Evolutionary conservation across 2,888 invertebrate species (phyloP), one percentile per base, ranked within the genome.

Genomic region (Beris morrisii): DNA sequence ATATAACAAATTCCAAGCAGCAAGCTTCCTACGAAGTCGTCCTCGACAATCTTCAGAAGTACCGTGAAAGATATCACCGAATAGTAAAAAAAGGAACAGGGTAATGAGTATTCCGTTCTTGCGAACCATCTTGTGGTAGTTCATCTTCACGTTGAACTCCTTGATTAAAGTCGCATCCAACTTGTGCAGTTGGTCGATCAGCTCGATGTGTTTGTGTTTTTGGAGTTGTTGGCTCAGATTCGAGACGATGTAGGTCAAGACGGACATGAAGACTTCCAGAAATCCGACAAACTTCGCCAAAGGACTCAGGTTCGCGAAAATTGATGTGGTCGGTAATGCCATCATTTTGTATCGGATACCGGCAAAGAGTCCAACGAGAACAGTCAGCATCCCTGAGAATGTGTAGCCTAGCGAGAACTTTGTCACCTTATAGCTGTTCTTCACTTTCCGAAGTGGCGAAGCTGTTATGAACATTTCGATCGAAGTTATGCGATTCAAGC

Each of bases 1-100:
- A 59, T 28, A 46, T 59, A 59, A 28, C 46, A 11, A 44, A 57
- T 32, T 13, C 12, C 57, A 38, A 57, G 43, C 12, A 22, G 4
- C 9, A 32, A 22, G 7, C 15, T 15, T 4, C 13, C 13, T 3
- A 57, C 9, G 13, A 43, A 15, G 11, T 52, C 52, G 52, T 52
- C 15, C 22, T 22, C 1, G 13, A 52, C 11, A 22, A 52, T 28
- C n/a, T 22, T 5, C 22, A 13, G 22, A 7, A 22, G 15, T 28
- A 28, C 15, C 7, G 52, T 5, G 13, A 52, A 7, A 15, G 52
- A 52, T 5, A 52, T 6, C 6, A 52, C 15, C 11, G 11, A 3
- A 22, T 28, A 52, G 11, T 15, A 52, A 3, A 22, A 28, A 4
- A 52, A 6, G 11, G 28, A 52, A 52, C 4, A 52, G 7, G 15